Base-by-base conservation (phyloP, 2,797 vertebrate genomes). In the Glyptemys insculpta region DNA sequence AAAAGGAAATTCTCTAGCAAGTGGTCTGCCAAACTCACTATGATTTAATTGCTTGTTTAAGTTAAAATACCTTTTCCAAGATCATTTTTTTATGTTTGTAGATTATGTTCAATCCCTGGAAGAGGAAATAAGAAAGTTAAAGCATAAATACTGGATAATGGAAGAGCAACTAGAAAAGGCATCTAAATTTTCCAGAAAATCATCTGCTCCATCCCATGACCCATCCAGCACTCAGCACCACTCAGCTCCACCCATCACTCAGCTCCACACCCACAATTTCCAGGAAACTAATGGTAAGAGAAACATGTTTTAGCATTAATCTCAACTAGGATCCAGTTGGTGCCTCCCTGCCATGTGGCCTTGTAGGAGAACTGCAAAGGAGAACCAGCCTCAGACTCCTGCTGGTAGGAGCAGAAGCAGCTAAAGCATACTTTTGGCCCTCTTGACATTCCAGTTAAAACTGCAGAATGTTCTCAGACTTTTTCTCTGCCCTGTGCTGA, bases 121-220 rank as follows among this genome's bases (percentile, higher is more conserved):
- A 97, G 96, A 98, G 82, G 98, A 98, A 57, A 94, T 98, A 37
- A 85, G 49, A 54, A 97, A 86, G 41, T 92, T 98, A 68, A 98
- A 98, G 93, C 90, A 95, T 31, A 98, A 96, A 62, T 97, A 97
- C 88, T 92, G 97, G 88, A 31, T 49, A 11, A 89, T 98, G 72
- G 98, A 98, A 65, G 97, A 95, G 49, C 97, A 97, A 84, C 94
- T 98, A 81, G 96, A 98, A 92, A 95, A 83, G 3, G 31, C 92
- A 10, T 65, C 78, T 56, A 87, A 85, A 90, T 27, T 47, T 57
- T 88, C 93, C 37, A 50, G 23, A 87, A 82, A 82, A 18, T 8
- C 74, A 31, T 41, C 62, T 19, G 25, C 89, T 47, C 8, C 92
- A 65, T 5, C 54, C n/a, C 37, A 83, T 47, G 27, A 37, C 37